Percentiles rank a stretch among this genome's conserved stretches.
Conservation (phyloP, 2,888 invertebrate genomes). For the Uloborus plumipes region DNA sequence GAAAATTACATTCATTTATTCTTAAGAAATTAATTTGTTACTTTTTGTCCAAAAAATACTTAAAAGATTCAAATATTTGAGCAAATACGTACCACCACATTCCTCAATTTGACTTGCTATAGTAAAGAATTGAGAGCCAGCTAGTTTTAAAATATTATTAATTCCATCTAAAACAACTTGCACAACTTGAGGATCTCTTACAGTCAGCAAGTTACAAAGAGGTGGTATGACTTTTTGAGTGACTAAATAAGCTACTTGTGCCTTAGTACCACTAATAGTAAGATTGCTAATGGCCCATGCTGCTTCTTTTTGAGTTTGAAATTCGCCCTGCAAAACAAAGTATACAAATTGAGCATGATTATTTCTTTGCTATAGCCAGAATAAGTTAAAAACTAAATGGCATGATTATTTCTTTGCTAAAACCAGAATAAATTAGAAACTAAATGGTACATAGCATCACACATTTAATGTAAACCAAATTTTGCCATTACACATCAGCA, state of each 20-base stretch:
- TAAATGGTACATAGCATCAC: too few relatives aligned
- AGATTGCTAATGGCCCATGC: constrained; percentile 99
- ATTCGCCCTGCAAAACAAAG: constrained; percentile 79
- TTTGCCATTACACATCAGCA: too few relatives aligned
- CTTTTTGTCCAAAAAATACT: too few relatives aligned
- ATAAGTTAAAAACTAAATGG: too few relatives aligned
- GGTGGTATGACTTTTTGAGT: constrained; percentile 93
- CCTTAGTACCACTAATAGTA: constrained; percentile 95
- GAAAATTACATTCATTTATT: too few relatives aligned
- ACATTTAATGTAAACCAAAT: too few relatives aligned
- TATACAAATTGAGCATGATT: too few relatives aligned
- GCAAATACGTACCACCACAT: constrained; percentile 81
- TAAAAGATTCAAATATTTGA: not conserved
- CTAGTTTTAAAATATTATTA: constrained; percentile 97
- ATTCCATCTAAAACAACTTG: constrained; percentile 97
- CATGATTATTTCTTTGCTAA: too few relatives aligned
- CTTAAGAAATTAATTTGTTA: too few relatives aligned
- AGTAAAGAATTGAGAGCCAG: constrained; percentile 80
- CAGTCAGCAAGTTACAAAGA: constrained; percentile 93
- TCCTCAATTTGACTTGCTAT: constrained; percentile 95
- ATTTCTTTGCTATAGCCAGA: too few relatives aligned
- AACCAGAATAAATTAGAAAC: too few relatives aligned
- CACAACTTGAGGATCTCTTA: constrained; percentile 92
- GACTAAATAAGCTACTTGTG: constrained; percentile 88
- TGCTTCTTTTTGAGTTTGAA: constrained; percentile 99